phyloP scores from a whole-genome alignment of 2,888 invertebrate species.

The Aleiodes testaceus region DNA sequence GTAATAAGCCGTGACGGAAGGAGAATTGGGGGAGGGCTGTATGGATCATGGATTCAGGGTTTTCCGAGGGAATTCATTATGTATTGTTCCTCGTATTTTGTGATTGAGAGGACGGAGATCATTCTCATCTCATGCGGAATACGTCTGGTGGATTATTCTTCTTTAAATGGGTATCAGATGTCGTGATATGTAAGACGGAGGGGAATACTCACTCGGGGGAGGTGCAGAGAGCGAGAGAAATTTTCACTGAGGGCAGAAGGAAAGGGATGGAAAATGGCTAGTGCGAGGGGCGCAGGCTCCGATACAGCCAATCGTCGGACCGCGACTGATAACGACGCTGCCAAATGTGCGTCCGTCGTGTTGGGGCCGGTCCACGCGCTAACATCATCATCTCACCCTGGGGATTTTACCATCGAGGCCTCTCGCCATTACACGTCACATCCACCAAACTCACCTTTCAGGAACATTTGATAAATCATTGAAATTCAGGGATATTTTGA shows the following conservation, averaged over 20 bases:
- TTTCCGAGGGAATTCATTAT: neutral
- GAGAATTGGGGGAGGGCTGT: neutral
- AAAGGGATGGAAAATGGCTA: conserved; percentile 47
- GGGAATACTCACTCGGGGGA: conserved; percentile 47
- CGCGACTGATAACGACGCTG: conserved; percentile 71
- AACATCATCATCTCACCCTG: conserved; percentile 58
- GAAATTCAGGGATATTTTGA: neutral
- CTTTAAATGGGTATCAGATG: conserved; percentile 57
- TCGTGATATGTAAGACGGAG: conserved; percentile 29
- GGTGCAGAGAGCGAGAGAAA: conserved; percentile 37
- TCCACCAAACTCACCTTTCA: conserved; percentile 22
- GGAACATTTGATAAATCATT: neutral
- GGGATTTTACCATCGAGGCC: conserved; percentile 45
- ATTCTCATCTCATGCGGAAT: conserved; percentile 57
- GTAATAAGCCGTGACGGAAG: conserved; percentile 52
- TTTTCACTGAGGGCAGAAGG: conserved; percentile 14
- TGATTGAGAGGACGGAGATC: conserved; percentile 16
- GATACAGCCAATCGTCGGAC: conserved; percentile 72
- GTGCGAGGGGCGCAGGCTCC: conserved; percentile 70
- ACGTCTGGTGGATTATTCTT: conserved; percentile 71
- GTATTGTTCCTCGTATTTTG: conserved; percentile 10
- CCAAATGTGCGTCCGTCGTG: conserved; percentile 69
- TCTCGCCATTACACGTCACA: conserved; percentile 31
- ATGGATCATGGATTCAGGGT: neutral
- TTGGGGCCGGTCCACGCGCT: conserved; percentile 68